A percentile compares a stretch with the other conserved stretches of the same genome.
Conservation (phyloP, 2,113 vertebrate species). For the Acanthochromis polyacanthus region DNA sequence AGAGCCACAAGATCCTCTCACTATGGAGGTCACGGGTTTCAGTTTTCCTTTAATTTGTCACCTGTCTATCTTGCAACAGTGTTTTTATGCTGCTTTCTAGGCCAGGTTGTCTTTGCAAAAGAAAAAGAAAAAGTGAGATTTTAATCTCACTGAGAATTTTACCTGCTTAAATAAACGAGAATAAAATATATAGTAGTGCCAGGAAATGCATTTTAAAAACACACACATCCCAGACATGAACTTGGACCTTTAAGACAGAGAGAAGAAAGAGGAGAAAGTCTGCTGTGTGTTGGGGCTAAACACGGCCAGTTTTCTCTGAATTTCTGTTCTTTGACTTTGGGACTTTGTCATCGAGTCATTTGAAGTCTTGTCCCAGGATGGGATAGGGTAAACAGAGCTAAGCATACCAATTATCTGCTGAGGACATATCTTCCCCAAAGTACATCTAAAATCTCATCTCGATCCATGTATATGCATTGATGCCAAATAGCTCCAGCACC, state of each 20-base stretch:
- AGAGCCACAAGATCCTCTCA: no score
- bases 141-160: no score
- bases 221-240: not conserved
- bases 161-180: not conserved
- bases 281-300: not conserved
- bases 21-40: no score
- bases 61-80: no score
- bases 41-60: no score
- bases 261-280: not conserved
- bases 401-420: conserved; percentile 9
- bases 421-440: conserved; percentile 10
- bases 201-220: not conserved
- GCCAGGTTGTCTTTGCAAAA: no score
- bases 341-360: conserved; percentile 19
- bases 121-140: no score
- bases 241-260: not conserved
- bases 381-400: conserved; percentile 12
- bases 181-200: not conserved
- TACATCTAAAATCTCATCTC: conserved; percentile 21
- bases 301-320: conserved; percentile 21
- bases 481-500: conserved; percentile 4
- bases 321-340: conserved; percentile 25
- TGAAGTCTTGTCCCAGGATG: conserved; percentile 24
- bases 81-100: no score
- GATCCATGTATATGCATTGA: not conserved